Conservation (phyloP, 1,140 invertebrate genomes). For the Drosophila sturtevanti region DNA sequence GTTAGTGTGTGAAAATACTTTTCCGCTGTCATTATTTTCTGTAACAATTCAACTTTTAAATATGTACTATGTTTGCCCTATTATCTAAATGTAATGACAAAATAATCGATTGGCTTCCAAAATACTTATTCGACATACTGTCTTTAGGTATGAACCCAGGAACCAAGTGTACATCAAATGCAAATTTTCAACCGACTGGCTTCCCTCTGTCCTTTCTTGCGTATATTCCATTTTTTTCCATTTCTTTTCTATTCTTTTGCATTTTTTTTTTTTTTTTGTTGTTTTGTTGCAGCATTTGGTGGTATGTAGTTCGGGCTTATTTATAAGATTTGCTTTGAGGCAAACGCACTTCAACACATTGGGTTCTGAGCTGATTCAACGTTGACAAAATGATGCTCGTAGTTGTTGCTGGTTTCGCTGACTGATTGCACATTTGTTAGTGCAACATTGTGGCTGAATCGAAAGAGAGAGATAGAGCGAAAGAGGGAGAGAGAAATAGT, state of each 20-base stretch:
- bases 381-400: slow-evolving; percentile 60
- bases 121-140: neutral
- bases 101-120: neutral
- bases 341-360: slow-evolving; percentile 58
- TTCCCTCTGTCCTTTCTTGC: neutral
- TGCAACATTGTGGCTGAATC: slow-evolving; percentile 30
- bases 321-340: slow-evolving; percentile 74
- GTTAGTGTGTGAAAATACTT: too few species aligned
- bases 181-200: slow-evolving; percentile 61
- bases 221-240: neutral
- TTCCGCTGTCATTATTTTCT: too few species aligned
- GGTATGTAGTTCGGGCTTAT: slow-evolving; percentile 48
- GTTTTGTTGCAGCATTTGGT: slow-evolving; percentile 52
- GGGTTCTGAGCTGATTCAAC: slow-evolving; percentile 54
- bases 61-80: too few species aligned
- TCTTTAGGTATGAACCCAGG: neutral
- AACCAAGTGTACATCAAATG: slow-evolving; percentile 49
- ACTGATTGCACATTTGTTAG: slow-evolving; percentile 51
- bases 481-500: too few species aligned
- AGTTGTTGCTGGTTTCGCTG: slow-evolving; percentile 28
- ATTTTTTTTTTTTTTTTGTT: slow-evolving; percentile 21
- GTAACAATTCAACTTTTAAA: too few species aligned
- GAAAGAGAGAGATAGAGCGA: neutral
- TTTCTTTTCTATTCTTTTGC: neutral
- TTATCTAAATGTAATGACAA: too few species aligned